A percentile compares a stretch with the other conserved stretches of the same genome.
These are phyloP conservation scores for Oreonectes daqikongensis DNA, from an alignment of 2,797 vertebrate species.

Conservation along the genomic window DNA sequence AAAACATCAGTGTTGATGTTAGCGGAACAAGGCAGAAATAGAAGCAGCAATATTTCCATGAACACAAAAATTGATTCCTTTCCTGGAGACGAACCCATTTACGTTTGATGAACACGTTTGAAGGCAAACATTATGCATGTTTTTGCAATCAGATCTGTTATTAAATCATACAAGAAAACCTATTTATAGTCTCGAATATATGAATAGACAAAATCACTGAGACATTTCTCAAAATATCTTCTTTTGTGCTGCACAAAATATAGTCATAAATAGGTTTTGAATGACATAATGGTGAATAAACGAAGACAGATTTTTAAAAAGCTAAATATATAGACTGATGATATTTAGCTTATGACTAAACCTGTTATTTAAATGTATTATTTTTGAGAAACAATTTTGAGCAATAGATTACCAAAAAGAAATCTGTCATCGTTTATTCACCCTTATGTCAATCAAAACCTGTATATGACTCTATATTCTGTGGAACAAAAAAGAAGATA, in stretches of 20 bases:
- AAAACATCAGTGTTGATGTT: slow-evolving; percentile 13
- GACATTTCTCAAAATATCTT: too few relatives aligned
- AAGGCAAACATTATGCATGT: slow-evolving; percentile 31
- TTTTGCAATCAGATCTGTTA: slow-evolving; percentile 1
- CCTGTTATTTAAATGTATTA: not conserved
- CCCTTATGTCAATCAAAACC: too few relatives aligned
- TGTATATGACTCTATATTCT: too few relatives aligned
- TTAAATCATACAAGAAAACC: not conserved
- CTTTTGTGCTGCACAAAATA: too few relatives aligned
- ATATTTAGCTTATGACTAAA: not conserved
- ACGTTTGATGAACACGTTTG: not conserved
- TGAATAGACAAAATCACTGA: too few relatives aligned
- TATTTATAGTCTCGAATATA: slow-evolving; percentile 6
- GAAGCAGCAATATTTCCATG: not conserved
- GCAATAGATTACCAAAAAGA: too few relatives aligned
- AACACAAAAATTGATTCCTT: slow-evolving; percentile 12
- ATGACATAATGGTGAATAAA: too few relatives aligned
- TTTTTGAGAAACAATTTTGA: slow-evolving; percentile 15
- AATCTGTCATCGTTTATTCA: too few relatives aligned
- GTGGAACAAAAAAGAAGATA: too few relatives aligned
- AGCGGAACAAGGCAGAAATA: slow-evolving; percentile 5
- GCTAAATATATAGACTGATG: too few relatives aligned
- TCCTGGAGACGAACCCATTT: slow-evolving; percentile 32
- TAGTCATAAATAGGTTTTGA: too few relatives aligned
- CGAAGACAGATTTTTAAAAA: too few relatives aligned